Conservation (phyloP, 1,140 invertebrate genomes). For the Euborellia annulipes region DNA sequence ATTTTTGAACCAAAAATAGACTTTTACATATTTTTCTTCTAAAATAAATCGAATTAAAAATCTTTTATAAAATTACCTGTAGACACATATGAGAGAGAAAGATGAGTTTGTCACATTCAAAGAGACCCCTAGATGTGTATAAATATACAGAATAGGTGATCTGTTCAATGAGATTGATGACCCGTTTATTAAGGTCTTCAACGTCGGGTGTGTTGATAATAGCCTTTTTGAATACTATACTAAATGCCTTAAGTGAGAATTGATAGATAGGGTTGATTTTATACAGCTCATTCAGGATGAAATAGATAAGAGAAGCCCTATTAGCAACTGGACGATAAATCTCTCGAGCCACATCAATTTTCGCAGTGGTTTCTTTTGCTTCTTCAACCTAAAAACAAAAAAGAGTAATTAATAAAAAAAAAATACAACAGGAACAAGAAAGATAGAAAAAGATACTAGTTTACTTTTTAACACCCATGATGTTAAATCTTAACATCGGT, state of each 20-base stretch:
- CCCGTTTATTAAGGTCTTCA: constrained; percentile 52
- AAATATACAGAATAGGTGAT: constrained; percentile 76
- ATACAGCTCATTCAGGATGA: constrained; percentile 82
- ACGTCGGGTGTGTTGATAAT: constrained; percentile 49
- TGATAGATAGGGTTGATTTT: constrained; percentile 95
- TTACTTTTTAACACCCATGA: too few relatives aligned
- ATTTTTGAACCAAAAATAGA: too few relatives aligned
- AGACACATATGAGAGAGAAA: constrained; percentile 80
- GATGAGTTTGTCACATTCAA: constrained; percentile 85
- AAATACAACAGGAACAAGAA: too few relatives aligned
- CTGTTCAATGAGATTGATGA: constrained; percentile 66
- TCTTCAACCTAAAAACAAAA: constrained; percentile 38
- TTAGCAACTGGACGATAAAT: constrained; percentile 72
- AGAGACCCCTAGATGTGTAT: constrained; percentile 80
- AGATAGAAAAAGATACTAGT: too few relatives aligned
- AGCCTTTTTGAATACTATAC: constrained; percentile 80
- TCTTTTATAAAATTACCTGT: too few relatives aligned
- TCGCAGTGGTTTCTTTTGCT: constrained; percentile 65
- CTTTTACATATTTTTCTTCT: too few relatives aligned
- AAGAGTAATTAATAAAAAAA: neutral
- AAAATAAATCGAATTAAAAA: too few relatives aligned
- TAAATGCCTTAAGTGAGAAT: constrained; percentile 91
- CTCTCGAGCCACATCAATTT: constrained; percentile 84
- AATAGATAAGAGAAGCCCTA: constrained; percentile 80
- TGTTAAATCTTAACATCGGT: too few relatives aligned